Percentiles rank a stretch among this genome's conserved stretches.
phyloP scores from a whole-genome alignment of 2,113 vertebrate genomes.

The Abramis brama region DNA sequence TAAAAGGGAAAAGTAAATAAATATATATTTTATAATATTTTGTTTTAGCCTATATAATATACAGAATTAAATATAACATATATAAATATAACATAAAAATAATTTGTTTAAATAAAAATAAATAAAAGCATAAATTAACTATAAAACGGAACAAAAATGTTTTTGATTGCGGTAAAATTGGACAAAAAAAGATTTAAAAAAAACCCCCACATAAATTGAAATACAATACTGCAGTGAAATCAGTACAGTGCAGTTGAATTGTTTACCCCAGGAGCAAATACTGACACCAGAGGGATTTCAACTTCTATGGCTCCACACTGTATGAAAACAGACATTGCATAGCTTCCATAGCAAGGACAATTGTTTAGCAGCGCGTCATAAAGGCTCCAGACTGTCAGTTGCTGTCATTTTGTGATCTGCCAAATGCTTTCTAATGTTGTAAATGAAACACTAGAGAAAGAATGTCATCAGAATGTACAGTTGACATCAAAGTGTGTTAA shows the following conservation, averaged over 20 bases:
- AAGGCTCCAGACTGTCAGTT: slow-evolving; percentile 46
- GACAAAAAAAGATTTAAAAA: not conserved
- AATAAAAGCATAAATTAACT: no score
- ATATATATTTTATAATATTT: no score
- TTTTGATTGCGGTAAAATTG: no score
- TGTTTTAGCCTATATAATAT: no score
- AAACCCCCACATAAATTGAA: not conserved
- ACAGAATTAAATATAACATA: no score
- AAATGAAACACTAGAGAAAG: slow-evolving; percentile 36
- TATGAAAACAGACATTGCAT: not conserved
- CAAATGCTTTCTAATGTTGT: slow-evolving; percentile 52
- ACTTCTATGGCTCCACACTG: not conserved
- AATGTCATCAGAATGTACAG: slow-evolving; percentile 47
- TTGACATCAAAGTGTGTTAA: slow-evolving; percentile 42
- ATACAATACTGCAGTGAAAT: not conserved
- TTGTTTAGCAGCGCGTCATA: not conserved
- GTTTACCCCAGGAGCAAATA: not conserved
- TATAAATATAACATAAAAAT: no score
- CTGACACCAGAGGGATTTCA: slow-evolving; percentile 18
- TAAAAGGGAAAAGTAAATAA: not conserved
- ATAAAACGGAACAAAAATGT: no score
- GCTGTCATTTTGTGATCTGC: slow-evolving; percentile 37
- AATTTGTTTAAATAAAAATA: no score
- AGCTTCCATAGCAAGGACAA: slow-evolving; percentile 10
- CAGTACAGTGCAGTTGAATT: not conserved